Evolutionary conservation across 2,888 invertebrate genomes (phyloP), one percentile per base, ranked within the genome.

Genomic region (Megamerina dolium): DNA sequence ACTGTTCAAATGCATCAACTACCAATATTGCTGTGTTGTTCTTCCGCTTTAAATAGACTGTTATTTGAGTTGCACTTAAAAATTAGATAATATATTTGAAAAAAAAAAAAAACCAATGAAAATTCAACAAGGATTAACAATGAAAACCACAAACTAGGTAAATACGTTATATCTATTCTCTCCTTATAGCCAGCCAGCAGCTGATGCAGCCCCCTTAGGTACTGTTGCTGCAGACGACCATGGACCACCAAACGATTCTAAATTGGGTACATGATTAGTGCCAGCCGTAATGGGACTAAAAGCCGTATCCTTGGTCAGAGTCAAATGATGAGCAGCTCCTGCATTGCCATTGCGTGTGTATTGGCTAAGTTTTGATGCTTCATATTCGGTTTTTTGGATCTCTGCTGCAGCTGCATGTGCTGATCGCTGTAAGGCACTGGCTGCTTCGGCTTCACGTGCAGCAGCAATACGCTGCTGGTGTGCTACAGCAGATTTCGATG

Each of bases 391-490:
- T 57, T 77, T 81, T 52, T 81, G 81, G 37, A 85, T 76, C 57
- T 84, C 80, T 2, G 79, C 81, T 1, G 85, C 85, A 3, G 85
- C 83, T 37, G 78, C 79, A 48, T 78, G 77, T 0, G 85, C 85
- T 13, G 81, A 81, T 29, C 79, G 77, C 46, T 84, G 82, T 47
- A 85, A 79, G 0, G 84, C 80, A 6, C 77, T 76, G 1, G 85
- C 86, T 0, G 86, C 86, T 8, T 82, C 82, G 0, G 83, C 78
- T 61, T 85, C 85, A 39, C 83, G 77, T 0, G 81, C 79, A 0
- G 85, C 81, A 0, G 86, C 84, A 4, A 83, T 78, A 53, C 81
- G 77, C 61, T 85, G 85, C 3, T 83, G 82, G 20, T 82, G 81
- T 0, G 85, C 80, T 0, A 82, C 85, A 1, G 82, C 76, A 1